Evolutionary conservation across 2,113 vertebrate genomes (phyloP), one percentile per base, ranked within the genome.

Genomic region (Corvus moneduloides): DNA sequence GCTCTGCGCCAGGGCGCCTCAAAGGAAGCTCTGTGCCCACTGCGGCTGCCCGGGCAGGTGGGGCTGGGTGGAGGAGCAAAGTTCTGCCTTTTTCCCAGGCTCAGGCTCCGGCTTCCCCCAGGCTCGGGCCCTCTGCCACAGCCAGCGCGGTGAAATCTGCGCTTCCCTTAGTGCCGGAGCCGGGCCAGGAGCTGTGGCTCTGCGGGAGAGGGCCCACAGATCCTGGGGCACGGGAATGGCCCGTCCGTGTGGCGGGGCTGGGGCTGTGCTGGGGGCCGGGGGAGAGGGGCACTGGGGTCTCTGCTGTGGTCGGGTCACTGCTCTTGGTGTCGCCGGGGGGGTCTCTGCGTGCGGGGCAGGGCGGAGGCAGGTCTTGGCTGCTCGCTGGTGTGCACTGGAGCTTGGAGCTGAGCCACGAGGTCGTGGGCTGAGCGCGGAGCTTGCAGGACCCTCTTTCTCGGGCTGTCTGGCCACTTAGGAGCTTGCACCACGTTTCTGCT

Each of bases 71-170:
- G 87, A 88, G 91, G 61, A 89, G 64, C 59, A 86, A 59, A 94
- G 39, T 32, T 59, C 55, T 79, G 58, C 78, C 67, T 94, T 91
- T 89, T 89, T 93, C 88, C 78, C 88, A 95, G 86, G 78, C 82
- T 94, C 43, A 20, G 59, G 71, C n/a, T 72, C 39, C 6, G 41
- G 78, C 51, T 95, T 81, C 82, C 71, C 66, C 33, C 55, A 55
- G 86, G 92, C 90, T 91, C 5, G 41, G 81, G 91, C 89, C 51
- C 35, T 92, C 77, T 92, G 93, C 94, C 94, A 75, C 51, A 68
- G 68, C 55, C 0, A 0, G 56, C 0, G 0, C 0, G 0, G 77
- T n/a, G 73, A 61, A 85, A 87, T 32, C 28, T 0, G 0, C 37
- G 62, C 51, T 82, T 79, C 44, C 43, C 55, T 37, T 18, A 59